Evolutionary conservation across 2,888 invertebrate genomes (phyloP).

Genomic region (Elmis aenea): DNA sequence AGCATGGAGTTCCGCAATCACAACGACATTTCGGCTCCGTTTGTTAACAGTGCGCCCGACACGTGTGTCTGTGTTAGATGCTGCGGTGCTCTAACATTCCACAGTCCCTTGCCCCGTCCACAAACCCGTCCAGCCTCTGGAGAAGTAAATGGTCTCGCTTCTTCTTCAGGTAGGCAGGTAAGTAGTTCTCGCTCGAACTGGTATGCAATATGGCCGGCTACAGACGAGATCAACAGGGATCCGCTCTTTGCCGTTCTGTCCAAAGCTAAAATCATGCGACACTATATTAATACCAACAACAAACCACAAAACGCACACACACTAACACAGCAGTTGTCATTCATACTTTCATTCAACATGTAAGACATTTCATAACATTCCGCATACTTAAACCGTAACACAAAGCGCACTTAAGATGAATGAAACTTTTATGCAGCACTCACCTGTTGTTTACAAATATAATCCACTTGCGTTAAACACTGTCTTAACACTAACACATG

Average conservation of each 20-base stretch:
- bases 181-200: conserved; percentile 41
- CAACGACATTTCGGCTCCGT: conserved; percentile 35
- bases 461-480: conserved; percentile 7
- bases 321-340: conserved; percentile 7
- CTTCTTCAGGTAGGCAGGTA: conserved; percentile 27
- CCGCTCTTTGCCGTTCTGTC: conserved; percentile 32
- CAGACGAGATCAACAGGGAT: conserved; percentile 34
- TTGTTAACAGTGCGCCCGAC: conserved; percentile 34
- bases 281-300: conserved; percentile 18
- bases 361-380: too few relatives aligned
- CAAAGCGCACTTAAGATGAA: too few relatives aligned
- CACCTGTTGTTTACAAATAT: conserved; percentile 8
- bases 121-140: conserved; percentile 45
- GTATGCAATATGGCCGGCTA: conserved; percentile 50
- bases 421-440: too few relatives aligned
- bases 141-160: conserved; percentile 33
- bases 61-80: conserved; percentile 42
- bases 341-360: too few relatives aligned
- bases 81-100: conserved; percentile 47
- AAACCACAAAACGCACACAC: conserved; percentile 9
- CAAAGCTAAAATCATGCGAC: conserved; percentile 33
- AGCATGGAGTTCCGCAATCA: conserved; percentile 24
- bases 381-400: too few relatives aligned
- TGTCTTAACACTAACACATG: conserved; percentile 10
- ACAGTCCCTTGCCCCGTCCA: conserved; percentile 42